Base-by-base conservation (phyloP, 2,113 vertebrate genomes). In the Coreoperca whiteheadi region DNA sequence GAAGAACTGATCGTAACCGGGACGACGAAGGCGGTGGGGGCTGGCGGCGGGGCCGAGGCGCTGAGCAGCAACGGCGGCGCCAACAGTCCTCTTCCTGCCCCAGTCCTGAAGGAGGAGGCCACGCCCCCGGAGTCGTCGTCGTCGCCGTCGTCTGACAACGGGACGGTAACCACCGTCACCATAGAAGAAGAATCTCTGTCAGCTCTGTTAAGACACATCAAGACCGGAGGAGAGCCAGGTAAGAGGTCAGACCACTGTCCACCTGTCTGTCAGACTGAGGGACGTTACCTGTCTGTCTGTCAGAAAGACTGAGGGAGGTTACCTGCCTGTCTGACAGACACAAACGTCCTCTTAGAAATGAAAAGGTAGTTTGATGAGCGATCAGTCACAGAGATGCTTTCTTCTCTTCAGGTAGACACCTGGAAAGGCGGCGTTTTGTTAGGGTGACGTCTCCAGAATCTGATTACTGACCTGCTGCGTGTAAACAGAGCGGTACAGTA, bases 121-220 rank as follows among this genome's bases (percentile, higher is more conserved):
- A 84, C 69, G 3, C 80, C 86, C 65, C 83, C 77, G 0, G 81
- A 86, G 61, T 86, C 86, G 0, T 70, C 86, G 0, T 70, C 86
- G 0, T 56, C 81, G 0, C 56, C 54, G 51, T 89, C 84, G 0
- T 74, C 90, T 15, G 88, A 88, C 61, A 86, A 83, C 0, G 68
- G 61, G 70, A 76, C 81, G 0, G 23, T 82, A 2, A 73, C 66
- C 2, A 11, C 59, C 0, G 21, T 53, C 32, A 74, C 82, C 50
- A 86, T 80, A 25, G 88, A 86, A 61, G 86, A 90, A 41, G 84
- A 89, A 46, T 56, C 34, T 28, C 41, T 81, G 66, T 88, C 87
- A 1, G 16, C 32, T 23, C 87, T 77, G 18, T 79, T 82, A 7
- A 43, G 54, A 65, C 82, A 79, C 12, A 41, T 25, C 2, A 53